Evolutionary conservation across 2,888 invertebrate species (phyloP).

Genomic region (Graphium colonna): DNA sequence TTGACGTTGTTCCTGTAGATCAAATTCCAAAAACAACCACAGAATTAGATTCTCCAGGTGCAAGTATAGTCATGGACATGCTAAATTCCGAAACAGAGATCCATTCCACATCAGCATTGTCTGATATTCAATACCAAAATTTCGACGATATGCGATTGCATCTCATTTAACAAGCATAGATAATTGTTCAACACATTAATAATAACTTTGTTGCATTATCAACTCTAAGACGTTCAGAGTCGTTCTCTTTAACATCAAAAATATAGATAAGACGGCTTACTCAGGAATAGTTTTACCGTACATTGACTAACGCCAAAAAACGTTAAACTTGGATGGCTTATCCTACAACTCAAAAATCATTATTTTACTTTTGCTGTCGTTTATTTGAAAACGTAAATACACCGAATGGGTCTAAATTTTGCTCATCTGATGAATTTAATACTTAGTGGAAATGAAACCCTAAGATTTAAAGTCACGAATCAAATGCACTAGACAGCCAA

Average conservation of each 20-base stretch:
- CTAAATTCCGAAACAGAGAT: not conserved
- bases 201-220: slow-evolving; percentile 9
- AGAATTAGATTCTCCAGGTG: slow-evolving; percentile 5
- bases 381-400: slow-evolving; percentile 14
- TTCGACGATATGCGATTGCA: slow-evolving; percentile 7
- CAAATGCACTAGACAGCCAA: slow-evolving; percentile 18
- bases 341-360: slow-evolving; percentile 14
- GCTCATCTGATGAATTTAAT: slow-evolving; percentile 12
- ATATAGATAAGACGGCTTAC: slow-evolving; percentile 11
- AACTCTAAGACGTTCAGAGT: slow-evolving; percentile 12
- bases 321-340: slow-evolving; percentile 20
- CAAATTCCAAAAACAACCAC: slow-evolving; percentile 6
- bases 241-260: slow-evolving; percentile 6
- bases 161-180: slow-evolving; percentile 1
- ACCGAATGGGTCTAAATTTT: slow-evolving; percentile 5
- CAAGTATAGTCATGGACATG: not conserved
- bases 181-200: slow-evolving; percentile 12
- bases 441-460: slow-evolving; percentile 15
- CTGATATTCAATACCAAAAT: slow-evolving; percentile 9
- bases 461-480: slow-evolving; percentile 23
- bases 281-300: slow-evolving; percentile 16
- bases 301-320: slow-evolving; percentile 14
- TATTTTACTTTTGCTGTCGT: slow-evolving; percentile 20
- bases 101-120: slow-evolving; percentile 3
- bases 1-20: not conserved